phyloP scores from a whole-genome alignment of 2,797 vertebrate genomes.

The Lagocephalus sceleratus region DNA sequence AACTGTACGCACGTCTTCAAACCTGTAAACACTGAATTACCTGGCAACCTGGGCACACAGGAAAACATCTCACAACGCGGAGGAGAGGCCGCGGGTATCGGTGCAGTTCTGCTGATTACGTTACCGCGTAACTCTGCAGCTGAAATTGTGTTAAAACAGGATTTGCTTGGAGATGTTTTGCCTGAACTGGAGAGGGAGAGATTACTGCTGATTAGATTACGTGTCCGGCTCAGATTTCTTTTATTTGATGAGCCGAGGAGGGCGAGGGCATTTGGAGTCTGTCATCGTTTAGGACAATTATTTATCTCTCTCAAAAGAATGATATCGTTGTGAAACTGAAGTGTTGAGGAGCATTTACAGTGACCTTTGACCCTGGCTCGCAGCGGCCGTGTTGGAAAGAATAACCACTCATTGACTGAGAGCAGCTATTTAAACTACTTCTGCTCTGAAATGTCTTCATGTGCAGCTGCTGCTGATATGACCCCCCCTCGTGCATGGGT shows the following conservation, averaged over 20 bases:
- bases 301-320: conserved; percentile 12
- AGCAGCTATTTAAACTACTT: neutral
- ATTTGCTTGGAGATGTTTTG: conserved; percentile 52
- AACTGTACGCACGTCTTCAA: no score
- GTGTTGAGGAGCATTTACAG: neutral
- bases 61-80: conserved; percentile 12
- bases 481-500: neutral
- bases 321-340: neutral
- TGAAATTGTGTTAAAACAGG: conserved; percentile 35
- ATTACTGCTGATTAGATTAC: conserved; percentile 44
- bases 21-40: no score
- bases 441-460: neutral
- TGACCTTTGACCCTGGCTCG: neutral
- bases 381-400: neutral
- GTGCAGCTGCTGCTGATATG: conserved; percentile 26
- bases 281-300: neutral
- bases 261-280: neutral
- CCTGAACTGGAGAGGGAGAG: conserved; percentile 32
- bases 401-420: neutral
- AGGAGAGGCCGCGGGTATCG: neutral
- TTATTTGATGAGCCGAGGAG: neutral
- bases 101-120: conserved; percentile 26
- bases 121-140: conserved; percentile 23
- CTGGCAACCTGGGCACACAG: neutral
- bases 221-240: conserved; percentile 43